Evolutionary conservation across 2,888 invertebrate genomes (phyloP), one percentile per base, ranked within the genome.

Genomic region (Cosmorhoe ocellata): DNA sequence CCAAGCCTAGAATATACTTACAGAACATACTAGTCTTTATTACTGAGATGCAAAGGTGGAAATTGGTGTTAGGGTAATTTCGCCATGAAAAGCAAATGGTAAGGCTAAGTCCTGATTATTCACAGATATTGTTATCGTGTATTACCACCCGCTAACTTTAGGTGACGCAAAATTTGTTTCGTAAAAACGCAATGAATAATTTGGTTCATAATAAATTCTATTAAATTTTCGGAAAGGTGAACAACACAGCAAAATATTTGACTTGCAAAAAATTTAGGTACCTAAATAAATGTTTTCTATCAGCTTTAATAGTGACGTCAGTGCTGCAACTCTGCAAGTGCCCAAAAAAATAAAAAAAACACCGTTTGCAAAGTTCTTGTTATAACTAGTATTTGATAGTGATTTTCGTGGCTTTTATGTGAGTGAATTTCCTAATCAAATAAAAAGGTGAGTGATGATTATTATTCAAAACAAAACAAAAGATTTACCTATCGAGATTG

Each of bases 141-240:
- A 71, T 75, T 83, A 85, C 87, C 89, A 84, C 87, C 89, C 84
- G 86, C 84, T 81, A 81, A 78, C 80, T 73, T 76, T 79, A 82
- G 82, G 79, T 82, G 79, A 80, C 76, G 76, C 76, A 68, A 79
- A 81, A 68, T 63, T 70, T 74, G 75, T 78, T 71, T 72, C 64
- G 69, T 64, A 67, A 71, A 69, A 70, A 41, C 46, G 43, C 37
- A 39, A 67, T 67, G 62, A 61, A 63, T 64, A 18, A 18, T 18
- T 18, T 18, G 2, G 18, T 4, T 67, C 66, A 59, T 62, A 66
- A 58, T 61, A 62, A 8, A 11, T 34, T 33, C 9, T 14, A 1
- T 3, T 18, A 5, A n/a, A 7, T 33, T 18, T 4, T 10, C 1
- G 30, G 3, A 18, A 18, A 31, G 12, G 12, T 11, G 10, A 1